A percentile compares a stretch with the other conserved stretches of the same genome.
Conservation (phyloP, 2,888 invertebrate species). For the Lucinisca nassula region DNA sequence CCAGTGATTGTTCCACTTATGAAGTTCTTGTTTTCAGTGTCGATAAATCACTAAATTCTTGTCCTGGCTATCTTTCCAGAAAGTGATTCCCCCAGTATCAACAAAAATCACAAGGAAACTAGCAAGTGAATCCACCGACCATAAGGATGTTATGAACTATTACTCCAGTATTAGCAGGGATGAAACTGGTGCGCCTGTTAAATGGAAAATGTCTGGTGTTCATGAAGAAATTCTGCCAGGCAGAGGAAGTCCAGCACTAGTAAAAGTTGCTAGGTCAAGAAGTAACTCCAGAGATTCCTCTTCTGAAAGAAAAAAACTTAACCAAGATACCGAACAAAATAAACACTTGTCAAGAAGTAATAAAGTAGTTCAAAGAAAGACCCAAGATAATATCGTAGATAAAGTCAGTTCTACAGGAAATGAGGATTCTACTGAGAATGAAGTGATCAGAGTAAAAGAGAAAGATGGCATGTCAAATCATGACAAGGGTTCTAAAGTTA, state of each 20-base stretch:
- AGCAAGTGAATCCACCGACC: slow-evolving; percentile 69
- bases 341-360: neutral
- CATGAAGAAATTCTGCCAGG: slow-evolving; percentile 47
- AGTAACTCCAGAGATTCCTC: slow-evolving; percentile 57
- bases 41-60: too few relatives aligned
- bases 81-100: slow-evolving; percentile 51
- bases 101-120: slow-evolving; percentile 74
- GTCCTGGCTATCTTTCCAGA: slow-evolving; percentile 50
- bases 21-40: too few relatives aligned
- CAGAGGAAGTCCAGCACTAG: slow-evolving; percentile 19
- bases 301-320: slow-evolving; percentile 28
- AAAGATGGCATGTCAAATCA: too few relatives aligned
- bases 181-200: slow-evolving; percentile 71
- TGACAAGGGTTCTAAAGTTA: slow-evolving; percentile 38
- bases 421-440: too few relatives aligned
- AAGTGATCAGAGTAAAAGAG: too few relatives aligned
- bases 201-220: slow-evolving; percentile 65
- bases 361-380: neutral
- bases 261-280: neutral
- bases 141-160: slow-evolving; percentile 72
- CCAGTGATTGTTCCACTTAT: too few relatives aligned
- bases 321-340: neutral
- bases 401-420: too few relatives aligned
- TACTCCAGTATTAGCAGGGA: slow-evolving; percentile 74
- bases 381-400: neutral